Base-by-base conservation (phyloP, 2,888 invertebrate species). In the Calameuta pallipes region DNA sequence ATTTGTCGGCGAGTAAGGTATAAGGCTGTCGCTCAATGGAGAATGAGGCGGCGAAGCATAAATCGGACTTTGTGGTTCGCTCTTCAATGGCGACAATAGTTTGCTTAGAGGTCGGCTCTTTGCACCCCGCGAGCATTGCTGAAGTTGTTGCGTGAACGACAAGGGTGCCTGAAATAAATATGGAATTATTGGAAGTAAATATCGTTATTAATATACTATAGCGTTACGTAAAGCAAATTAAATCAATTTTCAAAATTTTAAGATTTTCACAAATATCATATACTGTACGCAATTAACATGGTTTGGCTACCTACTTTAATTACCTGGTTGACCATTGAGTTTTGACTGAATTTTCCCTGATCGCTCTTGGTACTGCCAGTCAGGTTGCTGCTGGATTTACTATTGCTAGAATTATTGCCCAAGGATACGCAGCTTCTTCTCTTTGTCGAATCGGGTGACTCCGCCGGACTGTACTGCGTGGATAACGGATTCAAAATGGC, bases 91-190 rank as follows among this genome's bases (percentile, higher is more conserved):
- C 69, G 93, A 94, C 79, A 94, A 87, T 74, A 95, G 90, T 86
- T 94, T 94, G 83, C 94, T 94, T 70, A 94, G 91, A 0, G 96
- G 94, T 69, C 96, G 92, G 79, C 93, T 93, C 85, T 95, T 94
- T 15, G 94, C 92, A 88, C 94, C 94, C 80, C 96, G 93, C 0
- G 96, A 95, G 90, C 96, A 96, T 82, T 97, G 95, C 83, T 98
- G 98, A 76, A 98, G 93, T 93, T 98, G 98, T 92, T 98, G 98
- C 3, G 98, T 98, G 92, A 98, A 98, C 75, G 98, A 97, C 88
- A 98, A 93, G 23, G 96, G 96, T 81, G 95, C 93, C 91, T 90
- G 82, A 76, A 88, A 83, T 79, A 76, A 83, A 74, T 82, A 82
- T 77, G 80, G 77, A 73, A 77, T 56, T 73, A 77, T 69, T 83